Conservation (phyloP, 2,113 vertebrate genomes). For the Daboia siamensis region DNA sequence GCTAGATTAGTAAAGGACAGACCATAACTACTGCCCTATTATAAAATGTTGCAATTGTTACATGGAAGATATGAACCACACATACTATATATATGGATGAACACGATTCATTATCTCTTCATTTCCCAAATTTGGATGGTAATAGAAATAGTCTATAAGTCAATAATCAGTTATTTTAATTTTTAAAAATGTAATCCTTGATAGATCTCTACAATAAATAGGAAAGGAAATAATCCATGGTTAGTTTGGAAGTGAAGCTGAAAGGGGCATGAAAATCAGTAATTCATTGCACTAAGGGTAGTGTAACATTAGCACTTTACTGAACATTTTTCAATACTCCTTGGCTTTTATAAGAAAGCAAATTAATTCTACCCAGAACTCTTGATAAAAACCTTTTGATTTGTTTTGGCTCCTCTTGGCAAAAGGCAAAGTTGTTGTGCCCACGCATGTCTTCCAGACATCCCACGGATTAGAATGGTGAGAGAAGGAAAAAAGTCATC, state of each 20-base stretch:
- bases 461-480: slow-evolving; percentile 89
- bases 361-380: slow-evolving; percentile 54
- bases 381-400: slow-evolving; percentile 84
- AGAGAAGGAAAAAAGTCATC: slow-evolving; percentile 91
- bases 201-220: neutral
- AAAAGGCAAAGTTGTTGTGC: slow-evolving; percentile 94
- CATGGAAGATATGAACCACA: neutral
- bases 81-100: neutral
- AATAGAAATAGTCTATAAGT: neutral
- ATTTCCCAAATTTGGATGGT: neutral
- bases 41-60: neutral
- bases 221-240: neutral
- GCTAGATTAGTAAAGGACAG: neutral
- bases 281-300: slow-evolving; percentile 17
- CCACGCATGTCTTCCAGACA: slow-evolving; percentile 93
- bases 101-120: neutral
- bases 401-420: slow-evolving; percentile 90
- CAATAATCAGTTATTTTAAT: neutral
- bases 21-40: neutral
- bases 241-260: neutral
- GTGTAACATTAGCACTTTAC: slow-evolving; percentile 44
- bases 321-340: slow-evolving; percentile 43
- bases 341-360: slow-evolving; percentile 24
- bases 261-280: neutral
- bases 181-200: neutral